These are phyloP conservation scores for Callimorpha dominula DNA, from an alignment of 2,888 invertebrate species.

Conservation along the genomic window DNA sequence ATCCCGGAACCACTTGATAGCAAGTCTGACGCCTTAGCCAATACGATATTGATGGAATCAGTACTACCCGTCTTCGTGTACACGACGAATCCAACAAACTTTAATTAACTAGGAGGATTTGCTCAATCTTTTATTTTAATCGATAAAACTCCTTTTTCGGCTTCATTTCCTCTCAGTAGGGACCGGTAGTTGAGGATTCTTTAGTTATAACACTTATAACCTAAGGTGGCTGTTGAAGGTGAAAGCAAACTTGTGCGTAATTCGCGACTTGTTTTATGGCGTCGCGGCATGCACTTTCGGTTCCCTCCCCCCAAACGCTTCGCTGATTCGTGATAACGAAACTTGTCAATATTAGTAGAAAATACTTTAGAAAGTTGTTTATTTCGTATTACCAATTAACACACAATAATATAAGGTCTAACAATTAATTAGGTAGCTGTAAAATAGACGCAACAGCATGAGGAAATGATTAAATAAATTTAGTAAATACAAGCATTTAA, in stretches of 20 bases:
- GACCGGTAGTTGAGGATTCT: conserved; percentile 52
- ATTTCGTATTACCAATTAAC: conserved; percentile 22
- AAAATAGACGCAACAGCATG: conserved; percentile 27
- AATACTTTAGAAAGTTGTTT: conserved; percentile 61
- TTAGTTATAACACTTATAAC: conserved; percentile 63
- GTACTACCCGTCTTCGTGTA: conserved; percentile 49
- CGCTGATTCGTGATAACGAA: conserved; percentile 58
- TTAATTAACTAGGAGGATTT: conserved; percentile 40
- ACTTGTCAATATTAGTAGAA: conserved; percentile 70
- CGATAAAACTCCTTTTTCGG: conserved; percentile 54
- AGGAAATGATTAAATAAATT: conserved; percentile 58
- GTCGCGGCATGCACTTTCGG: conserved; percentile 63
- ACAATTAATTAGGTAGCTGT: not conserved
- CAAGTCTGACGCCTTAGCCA: too few relatives aligned
- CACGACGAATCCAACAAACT: conserved; percentile 27
- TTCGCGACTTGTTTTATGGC: conserved; percentile 56
- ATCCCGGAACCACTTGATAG: too few relatives aligned
- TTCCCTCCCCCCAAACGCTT: conserved; percentile 45
- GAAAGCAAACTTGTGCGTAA: conserved; percentile 69
- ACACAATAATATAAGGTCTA: conserved; percentile 18
- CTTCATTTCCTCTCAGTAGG: conserved; percentile 52
- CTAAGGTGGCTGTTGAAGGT: conserved; percentile 63
- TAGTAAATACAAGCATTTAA: conserved; percentile 58
- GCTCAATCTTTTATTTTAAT: conserved; percentile 45
- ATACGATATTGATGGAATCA: conserved; percentile 50